These are phyloP conservation scores for Pycnonotus jocosus DNA, from an alignment of 2,113 vertebrate species.

Conservation along the genomic window DNA sequence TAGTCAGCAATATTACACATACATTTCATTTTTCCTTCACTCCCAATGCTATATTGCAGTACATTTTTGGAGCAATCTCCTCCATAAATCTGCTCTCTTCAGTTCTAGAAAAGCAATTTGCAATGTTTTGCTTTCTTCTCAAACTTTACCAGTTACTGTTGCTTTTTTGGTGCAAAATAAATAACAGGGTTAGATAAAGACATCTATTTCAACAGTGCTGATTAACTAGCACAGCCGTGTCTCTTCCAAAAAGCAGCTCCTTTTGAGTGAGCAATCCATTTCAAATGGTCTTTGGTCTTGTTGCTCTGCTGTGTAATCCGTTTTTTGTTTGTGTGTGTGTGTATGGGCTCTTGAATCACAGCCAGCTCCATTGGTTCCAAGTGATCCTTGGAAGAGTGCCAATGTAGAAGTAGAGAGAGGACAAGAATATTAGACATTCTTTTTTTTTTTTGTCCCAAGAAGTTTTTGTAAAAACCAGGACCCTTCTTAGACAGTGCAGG, in stretches of 20 bases:
- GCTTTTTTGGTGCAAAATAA: slow-evolving; percentile 22
- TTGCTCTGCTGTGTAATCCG: slow-evolving; percentile 45
- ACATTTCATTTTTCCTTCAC: neutral
- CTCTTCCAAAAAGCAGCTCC: slow-evolving; percentile 13
- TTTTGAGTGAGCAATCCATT: slow-evolving; percentile 56
- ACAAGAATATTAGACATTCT: neutral
- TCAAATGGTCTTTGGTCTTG: slow-evolving; percentile 45
- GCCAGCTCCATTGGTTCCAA: slow-evolving; percentile 4
- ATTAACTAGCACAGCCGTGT: slow-evolving; percentile 32
- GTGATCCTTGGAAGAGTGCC: slow-evolving; percentile 16
- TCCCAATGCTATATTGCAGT: neutral
- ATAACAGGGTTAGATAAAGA: slow-evolving; percentile 41
- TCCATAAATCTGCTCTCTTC: slow-evolving; percentile 31
- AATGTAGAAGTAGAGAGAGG: neutral
- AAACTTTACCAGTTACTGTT: neutral
- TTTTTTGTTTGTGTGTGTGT: slow-evolving; percentile 17
- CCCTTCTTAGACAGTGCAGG: neutral
- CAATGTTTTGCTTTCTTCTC: slow-evolving; percentile 4
- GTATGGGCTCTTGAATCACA: slow-evolving; percentile 36
- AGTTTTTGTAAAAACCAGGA: neutral
- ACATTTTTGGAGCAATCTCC: slow-evolving; percentile 20
- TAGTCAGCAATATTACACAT: slow-evolving; percentile 32
- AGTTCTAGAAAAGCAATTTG: slow-evolving; percentile 44
- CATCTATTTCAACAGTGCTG: slow-evolving; percentile 7
- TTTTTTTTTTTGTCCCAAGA: fast-evolving